Evolutionary conservation across 2,113 vertebrate genomes (phyloP).

Genomic region (Orientallactaga bullata): DNA sequence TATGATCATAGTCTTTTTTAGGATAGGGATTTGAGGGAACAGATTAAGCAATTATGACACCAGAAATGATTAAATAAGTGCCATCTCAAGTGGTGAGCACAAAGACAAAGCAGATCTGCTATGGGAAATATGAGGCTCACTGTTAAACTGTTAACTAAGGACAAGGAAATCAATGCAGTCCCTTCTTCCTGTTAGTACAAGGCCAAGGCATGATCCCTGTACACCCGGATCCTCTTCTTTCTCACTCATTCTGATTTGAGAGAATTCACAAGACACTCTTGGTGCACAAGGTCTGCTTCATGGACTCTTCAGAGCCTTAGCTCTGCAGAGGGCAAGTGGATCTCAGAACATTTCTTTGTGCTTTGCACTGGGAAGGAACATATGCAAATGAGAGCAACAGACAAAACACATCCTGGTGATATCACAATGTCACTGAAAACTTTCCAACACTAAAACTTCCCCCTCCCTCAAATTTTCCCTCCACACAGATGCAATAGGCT

Average conservation of each 20-base stretch:
- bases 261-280: conserved; percentile 76
- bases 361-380: conserved; percentile 77
- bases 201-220: conserved; percentile 74
- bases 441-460: conserved; percentile 81
- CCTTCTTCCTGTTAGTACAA: conserved; percentile 73
- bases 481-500: conserved; percentile 59
- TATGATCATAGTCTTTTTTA: neutral
- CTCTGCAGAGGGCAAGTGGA: conserved; percentile 71
- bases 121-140: neutral
- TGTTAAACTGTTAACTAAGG: conserved; percentile 11
- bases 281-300: conserved; percentile 77
- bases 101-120: neutral
- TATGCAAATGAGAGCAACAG: conserved; percentile 80
- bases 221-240: conserved; percentile 72
- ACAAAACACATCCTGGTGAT: conserved; percentile 81
- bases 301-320: conserved; percentile 74
- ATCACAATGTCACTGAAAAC: conserved; percentile 84
- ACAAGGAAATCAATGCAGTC: conserved; percentile 59
- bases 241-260: conserved; percentile 64
- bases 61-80: neutral
- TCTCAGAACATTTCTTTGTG: conserved; percentile 71
- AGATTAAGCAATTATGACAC: neutral
- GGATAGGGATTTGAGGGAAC: neutral
- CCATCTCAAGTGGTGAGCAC: neutral
- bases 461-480: conserved; percentile 36